These are phyloP conservation scores for Drosophila tsacasi DNA, from an alignment of 1,140 invertebrate species.

Conservation along the genomic window DNA sequence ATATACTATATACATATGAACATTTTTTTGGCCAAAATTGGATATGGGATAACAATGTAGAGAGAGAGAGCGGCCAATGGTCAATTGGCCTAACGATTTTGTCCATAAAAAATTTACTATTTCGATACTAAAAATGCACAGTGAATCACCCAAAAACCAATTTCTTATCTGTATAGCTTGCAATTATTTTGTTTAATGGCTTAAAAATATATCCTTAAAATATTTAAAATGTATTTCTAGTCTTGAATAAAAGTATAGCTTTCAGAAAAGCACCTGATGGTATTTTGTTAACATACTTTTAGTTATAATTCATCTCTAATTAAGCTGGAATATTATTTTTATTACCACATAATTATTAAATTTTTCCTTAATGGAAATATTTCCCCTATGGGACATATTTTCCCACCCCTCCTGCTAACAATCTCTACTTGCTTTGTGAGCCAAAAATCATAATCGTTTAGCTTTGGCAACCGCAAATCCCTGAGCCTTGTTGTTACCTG, in stretches of 20 bases:
- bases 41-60: slow-evolving; percentile 28
- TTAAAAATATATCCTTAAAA: background rate
- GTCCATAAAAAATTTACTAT: slow-evolving; percentile 38
- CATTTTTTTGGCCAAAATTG: slow-evolving; percentile 17
- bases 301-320: too few species aligned
- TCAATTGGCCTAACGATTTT: slow-evolving; percentile 23
- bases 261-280: too few species aligned
- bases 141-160: background rate
- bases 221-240: background rate
- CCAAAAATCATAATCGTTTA: background rate
- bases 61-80: slow-evolving; percentile 9
- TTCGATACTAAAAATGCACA: slow-evolving; percentile 2
- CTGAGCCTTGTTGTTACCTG: slow-evolving; percentile 35
- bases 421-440: background rate
- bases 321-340: too few species aligned
- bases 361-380: background rate
- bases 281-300: too few species aligned
- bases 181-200: background rate
- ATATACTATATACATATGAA: background rate
- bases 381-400: background rate
- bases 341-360: too few species aligned
- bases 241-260: background rate
- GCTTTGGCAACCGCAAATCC: slow-evolving; percentile 9
- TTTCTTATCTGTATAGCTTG: background rate
- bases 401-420: background rate